These are phyloP conservation scores for Gonatopus flavifemur DNA, from an alignment of 1,140 invertebrate genomes.

Conservation along the genomic window DNA sequence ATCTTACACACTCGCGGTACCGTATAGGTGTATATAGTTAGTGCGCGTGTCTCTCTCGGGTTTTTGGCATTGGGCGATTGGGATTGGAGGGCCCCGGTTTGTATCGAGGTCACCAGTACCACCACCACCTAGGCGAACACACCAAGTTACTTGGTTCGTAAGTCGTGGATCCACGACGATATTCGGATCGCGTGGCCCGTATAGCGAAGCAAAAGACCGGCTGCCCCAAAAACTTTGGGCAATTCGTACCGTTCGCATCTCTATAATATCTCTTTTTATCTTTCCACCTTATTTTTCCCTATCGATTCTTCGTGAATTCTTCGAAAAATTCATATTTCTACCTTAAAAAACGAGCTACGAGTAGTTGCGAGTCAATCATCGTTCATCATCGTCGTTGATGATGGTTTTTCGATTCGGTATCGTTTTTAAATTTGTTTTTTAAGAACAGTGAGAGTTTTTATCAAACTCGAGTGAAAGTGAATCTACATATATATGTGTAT, in stretches of 20 bases:
- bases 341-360: too few relatives aligned
- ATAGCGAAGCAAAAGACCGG: slow-evolving; percentile 26
- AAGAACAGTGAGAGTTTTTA: too few relatives aligned
- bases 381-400: too few relatives aligned
- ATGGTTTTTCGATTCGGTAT: too few relatives aligned
- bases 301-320: too few relatives aligned
- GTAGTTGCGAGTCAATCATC: too few relatives aligned
- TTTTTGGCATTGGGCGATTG: slow-evolving; percentile 55
- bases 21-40: background rate
- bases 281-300: too few relatives aligned
- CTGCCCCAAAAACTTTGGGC: slow-evolving; percentile 45
- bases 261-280: too few relatives aligned
- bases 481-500: too few relatives aligned
- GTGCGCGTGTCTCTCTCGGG: slow-evolving; percentile 30
- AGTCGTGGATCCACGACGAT: slow-evolving; percentile 24
- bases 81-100: slow-evolving; percentile 48
- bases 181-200: slow-evolving; percentile 42
- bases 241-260: slow-evolving; percentile 35
- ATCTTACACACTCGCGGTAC: background rate
- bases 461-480: too few relatives aligned
- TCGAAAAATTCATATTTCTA: too few relatives aligned
- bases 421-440: too few relatives aligned
- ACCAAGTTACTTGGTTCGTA: slow-evolving; percentile 23
- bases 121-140: slow-evolving; percentile 41
- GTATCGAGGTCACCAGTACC: slow-evolving; percentile 56